A percentile compares a stretch with the other conserved stretches of the same genome.
phyloP scores from a whole-genome alignment of 1,140 invertebrate genomes.

The Conus ventricosus region DNA sequence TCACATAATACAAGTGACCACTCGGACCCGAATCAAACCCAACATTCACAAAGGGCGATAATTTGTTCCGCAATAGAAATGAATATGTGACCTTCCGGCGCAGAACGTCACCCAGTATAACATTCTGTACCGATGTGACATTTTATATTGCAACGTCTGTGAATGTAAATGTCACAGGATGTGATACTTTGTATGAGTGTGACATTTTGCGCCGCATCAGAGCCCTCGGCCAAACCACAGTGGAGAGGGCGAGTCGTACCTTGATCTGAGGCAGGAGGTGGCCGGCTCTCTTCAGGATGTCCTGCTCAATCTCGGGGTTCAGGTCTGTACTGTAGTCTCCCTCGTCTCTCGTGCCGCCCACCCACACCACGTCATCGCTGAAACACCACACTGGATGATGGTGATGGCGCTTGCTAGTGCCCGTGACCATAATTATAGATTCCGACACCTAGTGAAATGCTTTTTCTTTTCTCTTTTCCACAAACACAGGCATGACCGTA shows the following conservation, averaged over 20 bases:
- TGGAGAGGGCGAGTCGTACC: conserved; percentile 18
- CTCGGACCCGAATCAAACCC: no score
- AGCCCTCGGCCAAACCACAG: background rate
- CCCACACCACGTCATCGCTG: conserved; percentile 46
- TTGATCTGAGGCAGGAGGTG: conserved; percentile 49
- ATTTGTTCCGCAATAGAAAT: no score
- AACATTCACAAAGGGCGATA: no score
- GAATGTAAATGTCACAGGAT: background rate
- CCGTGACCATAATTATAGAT: conserved; percentile 30
- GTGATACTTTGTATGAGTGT: background rate
- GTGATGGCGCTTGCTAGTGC: conserved; percentile 13
- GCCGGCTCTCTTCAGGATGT: conserved; percentile 47
- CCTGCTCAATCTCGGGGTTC: conserved; percentile 33
- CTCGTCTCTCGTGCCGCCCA: conserved; percentile 49
- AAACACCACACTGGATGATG: background rate
- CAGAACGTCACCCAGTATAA: no score
- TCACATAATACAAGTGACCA: no score
- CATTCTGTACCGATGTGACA: no score
- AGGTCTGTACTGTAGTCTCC: conserved; percentile 40
- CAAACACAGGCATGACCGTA: background rate
- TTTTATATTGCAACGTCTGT: no score
- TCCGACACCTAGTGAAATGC: background rate
- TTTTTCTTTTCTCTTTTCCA: background rate
- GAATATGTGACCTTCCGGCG: no score
- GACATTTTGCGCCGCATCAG: background rate